Evolutionary conservation across 2,113 vertebrate genomes (phyloP), one percentile per base, ranked within the genome.

Genomic region (Catharus minimus): DNA sequence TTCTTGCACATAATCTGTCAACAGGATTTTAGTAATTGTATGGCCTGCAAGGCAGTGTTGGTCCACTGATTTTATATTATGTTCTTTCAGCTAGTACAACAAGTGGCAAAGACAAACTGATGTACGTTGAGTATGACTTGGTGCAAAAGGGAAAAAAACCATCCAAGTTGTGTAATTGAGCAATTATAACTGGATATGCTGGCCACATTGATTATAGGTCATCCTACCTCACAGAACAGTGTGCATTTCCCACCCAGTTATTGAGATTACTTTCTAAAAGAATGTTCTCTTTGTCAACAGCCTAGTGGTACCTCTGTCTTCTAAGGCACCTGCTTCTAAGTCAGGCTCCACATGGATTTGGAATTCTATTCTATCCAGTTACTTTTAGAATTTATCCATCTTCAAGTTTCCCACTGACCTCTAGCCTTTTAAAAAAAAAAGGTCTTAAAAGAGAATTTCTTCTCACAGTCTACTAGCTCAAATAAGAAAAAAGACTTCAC

Each of bases 131-230:
- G 19, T 10, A 33, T 8, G 21, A 92, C 32, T 78, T 56, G 27
- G 7, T 82, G 39, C 21, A 89, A 83, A 81, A 36, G 8, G 9
- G 8, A 23, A 62, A 75, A 36, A 84, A 75, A 13, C 4, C 3
- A 58, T 26, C 30, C 38, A 81, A 46, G 43, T 8, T 75, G 26
- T 61, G 41, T 39, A 66, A 84, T 0, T 61, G 46, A 49, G 61
- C 13, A 56, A 56, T 28, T 55, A 32, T 21, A 66, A 67, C 2
- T 46, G 23, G 24, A 30, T 72, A 41, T 19, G 10, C 44, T 2
- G 1, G 30, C 18, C 50, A 53, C 9, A 19, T 0, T 58, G 28
- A 76, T 41, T 72, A 64, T 0, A 65, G 36, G 27, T 58, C 32
- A 62, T 24, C 12, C 28, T 32, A 69, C 10, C 36, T 43, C 82